Evolutionary conservation across 2,888 invertebrate species (phyloP).

Genomic region (Prosopocoilus inquinatus): DNA sequence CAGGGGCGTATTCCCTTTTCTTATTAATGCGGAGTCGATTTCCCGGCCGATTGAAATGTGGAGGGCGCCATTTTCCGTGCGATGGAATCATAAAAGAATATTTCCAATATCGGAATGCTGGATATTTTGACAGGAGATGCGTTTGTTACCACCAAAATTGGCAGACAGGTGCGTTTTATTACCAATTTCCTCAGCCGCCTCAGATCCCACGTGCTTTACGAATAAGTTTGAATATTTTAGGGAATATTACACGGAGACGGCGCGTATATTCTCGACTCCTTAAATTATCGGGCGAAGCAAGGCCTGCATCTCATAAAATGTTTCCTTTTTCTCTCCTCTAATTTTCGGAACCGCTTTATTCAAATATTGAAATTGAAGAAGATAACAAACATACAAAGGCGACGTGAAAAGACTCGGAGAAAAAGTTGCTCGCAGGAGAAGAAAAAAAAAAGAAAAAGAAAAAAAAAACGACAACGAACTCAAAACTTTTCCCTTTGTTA

Average conservation of each 20-base stretch:
- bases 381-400: too few species aligned
- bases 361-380: too few species aligned
- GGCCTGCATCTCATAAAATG: too few species aligned
- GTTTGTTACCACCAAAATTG: constrained; percentile 38
- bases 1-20: background rate
- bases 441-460: too few species aligned
- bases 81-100: constrained; percentile 32
- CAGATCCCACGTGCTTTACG: background rate
- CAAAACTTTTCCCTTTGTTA: too few species aligned
- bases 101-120: constrained; percentile 30
- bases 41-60: constrained; percentile 5
- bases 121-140: constrained; percentile 39
- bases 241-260: background rate
- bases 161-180: constrained; percentile 40
- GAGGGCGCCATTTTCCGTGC: constrained; percentile 13
- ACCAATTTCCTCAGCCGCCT: constrained; percentile 28
- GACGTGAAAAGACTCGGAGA: too few species aligned
- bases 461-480: too few species aligned
- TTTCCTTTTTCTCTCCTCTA: too few species aligned
- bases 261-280: background rate
- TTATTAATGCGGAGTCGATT: constrained; percentile 1
- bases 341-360: too few species aligned
- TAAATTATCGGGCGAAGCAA: background rate
- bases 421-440: too few species aligned
- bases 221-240: constrained; percentile 1